Percentiles rank a stretch among this genome's conserved stretches.
phyloP scores from a whole-genome alignment of 2,113 vertebrate genomes.

The Glaucidium brasilianum region DNA sequence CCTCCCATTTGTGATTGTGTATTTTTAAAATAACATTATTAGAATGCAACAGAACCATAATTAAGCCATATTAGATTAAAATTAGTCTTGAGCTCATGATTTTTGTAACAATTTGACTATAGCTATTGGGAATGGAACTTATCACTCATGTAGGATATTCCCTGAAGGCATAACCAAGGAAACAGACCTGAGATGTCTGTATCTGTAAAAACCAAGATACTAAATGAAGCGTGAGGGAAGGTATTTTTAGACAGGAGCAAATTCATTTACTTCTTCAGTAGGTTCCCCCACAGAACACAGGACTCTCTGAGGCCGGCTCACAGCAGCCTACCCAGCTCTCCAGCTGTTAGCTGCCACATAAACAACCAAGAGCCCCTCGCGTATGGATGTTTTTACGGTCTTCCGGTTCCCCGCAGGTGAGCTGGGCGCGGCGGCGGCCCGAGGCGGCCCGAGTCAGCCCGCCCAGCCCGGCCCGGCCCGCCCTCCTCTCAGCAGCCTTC shows the following conservation, averaged over 20 bases:
- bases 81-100: background rate
- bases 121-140: background rate
- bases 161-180: background rate
- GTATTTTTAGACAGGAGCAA: background rate
- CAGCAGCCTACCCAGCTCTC: background rate
- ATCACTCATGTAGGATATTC: background rate
- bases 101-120: background rate
- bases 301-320: background rate
- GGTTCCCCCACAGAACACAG: too few species aligned
- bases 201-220: background rate
- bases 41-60: background rate
- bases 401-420: fast-evolving
- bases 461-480: background rate
- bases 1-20: background rate
- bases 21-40: background rate
- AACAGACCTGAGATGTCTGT: background rate
- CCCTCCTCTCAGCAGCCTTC: background rate
- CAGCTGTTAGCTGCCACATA: fast-evolving
- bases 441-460: too few species aligned
- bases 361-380: fast-evolving
- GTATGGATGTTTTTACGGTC: fast-evolving
- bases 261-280: fast-evolving
- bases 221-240: fast-evolving
- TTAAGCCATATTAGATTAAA: background rate
- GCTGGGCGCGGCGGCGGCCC: too few species aligned